These are phyloP conservation scores for Cryptotermes secundus DNA, from an alignment of 1,140 invertebrate genomes.

Conservation along the genomic window DNA sequence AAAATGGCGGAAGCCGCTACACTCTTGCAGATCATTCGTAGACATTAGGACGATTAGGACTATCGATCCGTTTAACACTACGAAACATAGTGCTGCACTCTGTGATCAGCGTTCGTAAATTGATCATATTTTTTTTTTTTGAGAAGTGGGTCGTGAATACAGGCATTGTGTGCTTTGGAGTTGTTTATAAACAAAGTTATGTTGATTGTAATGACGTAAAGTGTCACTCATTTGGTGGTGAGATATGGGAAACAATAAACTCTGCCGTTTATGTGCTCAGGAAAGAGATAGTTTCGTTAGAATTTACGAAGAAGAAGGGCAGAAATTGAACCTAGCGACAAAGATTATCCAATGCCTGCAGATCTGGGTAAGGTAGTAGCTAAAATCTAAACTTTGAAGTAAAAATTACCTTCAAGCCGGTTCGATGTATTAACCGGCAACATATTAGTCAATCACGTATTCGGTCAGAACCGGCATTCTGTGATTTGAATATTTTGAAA, in stretches of 20 bases:
- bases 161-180: constrained; percentile 21
- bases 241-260: constrained; percentile 29
- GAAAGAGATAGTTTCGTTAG: constrained; percentile 33
- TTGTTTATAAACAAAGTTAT: constrained; percentile 33
- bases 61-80: not conserved
- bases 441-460: not conserved
- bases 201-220: not conserved
- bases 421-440: not conserved
- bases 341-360: constrained; percentile 33
- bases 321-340: constrained; percentile 33
- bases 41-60: no score
- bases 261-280: constrained; percentile 32
- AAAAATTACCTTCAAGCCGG: not conserved
- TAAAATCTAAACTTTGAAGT: not conserved
- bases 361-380: constrained; percentile 31
- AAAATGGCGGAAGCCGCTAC: not conserved
- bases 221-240: not conserved
- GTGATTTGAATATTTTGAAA: not conserved
- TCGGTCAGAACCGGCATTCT: not conserved
- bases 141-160: not conserved
- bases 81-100: constrained; percentile 27
- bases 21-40: not conserved
- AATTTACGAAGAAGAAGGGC: constrained; percentile 33
- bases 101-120: constrained; percentile 24
- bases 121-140: not conserved